These are phyloP conservation scores for Datnioides undecimradiatus DNA, from an alignment of 2,113 vertebrate genomes.

Conservation along the genomic window DNA sequence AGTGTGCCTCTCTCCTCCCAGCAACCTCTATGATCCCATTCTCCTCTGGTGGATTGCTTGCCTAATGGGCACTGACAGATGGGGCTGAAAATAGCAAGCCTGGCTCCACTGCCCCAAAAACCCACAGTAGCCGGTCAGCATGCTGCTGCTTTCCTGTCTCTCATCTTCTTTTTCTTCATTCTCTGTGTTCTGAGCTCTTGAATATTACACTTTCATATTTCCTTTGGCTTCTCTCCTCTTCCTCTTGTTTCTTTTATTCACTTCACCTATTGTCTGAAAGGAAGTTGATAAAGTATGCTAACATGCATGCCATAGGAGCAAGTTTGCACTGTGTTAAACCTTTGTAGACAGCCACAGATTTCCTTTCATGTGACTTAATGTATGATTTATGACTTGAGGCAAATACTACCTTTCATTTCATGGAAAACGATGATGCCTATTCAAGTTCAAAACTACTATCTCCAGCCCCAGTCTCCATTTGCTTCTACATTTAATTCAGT, in stretches of 20 bases:
- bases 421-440: slow-evolving; percentile 52
- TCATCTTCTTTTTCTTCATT: slow-evolving; percentile 41
- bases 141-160: slow-evolving; percentile 47
- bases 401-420: slow-evolving; percentile 65
- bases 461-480: slow-evolving; percentile 40
- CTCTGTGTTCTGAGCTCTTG: slow-evolving; percentile 25
- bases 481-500: slow-evolving; percentile 66
- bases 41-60: slow-evolving; percentile 84
- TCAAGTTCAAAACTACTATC: slow-evolving; percentile 59
- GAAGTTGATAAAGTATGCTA: slow-evolving; percentile 55
- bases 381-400: slow-evolving; percentile 70
- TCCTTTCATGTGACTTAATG: slow-evolving; percentile 70
- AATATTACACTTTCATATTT: slow-evolving; percentile 53
- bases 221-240: slow-evolving; percentile 26
- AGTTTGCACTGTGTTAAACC: slow-evolving; percentile 44
- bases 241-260: slow-evolving; percentile 45
- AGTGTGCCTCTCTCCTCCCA: slow-evolving; percentile 77
- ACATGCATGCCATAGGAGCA: slow-evolving; percentile 35
- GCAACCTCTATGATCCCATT: slow-evolving; percentile 86
- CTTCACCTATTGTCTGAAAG: slow-evolving; percentile 55
- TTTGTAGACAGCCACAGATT: slow-evolving; percentile 60
- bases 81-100: slow-evolving; percentile 80
- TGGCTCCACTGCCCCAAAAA: slow-evolving; percentile 73
- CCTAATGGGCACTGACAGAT: slow-evolving; percentile 86
- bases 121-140: slow-evolving; percentile 56